Evolutionary conservation across 2,113 vertebrate species (phyloP).

Genomic region (Varanus komodoensis): DNA sequence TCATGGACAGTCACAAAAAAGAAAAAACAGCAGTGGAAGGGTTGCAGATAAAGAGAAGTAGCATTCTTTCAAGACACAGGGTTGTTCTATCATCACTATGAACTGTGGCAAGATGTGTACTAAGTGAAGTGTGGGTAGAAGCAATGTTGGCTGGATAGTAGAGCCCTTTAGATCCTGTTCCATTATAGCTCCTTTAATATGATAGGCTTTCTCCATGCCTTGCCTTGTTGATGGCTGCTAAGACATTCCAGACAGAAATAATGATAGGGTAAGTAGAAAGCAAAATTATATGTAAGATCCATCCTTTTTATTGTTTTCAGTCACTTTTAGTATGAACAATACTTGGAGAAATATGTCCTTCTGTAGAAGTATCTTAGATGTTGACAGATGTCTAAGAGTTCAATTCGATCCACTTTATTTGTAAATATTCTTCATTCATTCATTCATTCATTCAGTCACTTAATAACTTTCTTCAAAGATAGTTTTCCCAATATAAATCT

Average conservation of each 20-base stretch:
- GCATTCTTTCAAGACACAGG: neutral
- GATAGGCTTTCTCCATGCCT: neutral
- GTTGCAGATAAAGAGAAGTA: neutral
- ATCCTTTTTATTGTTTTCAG: neutral
- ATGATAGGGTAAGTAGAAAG: neutral
- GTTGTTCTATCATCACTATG: neutral
- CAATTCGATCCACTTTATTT: neutral
- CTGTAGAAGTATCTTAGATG: neutral
- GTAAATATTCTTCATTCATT: neutral
- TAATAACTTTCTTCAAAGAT: conserved; percentile 19
- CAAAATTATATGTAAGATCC: neutral
- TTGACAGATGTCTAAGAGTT: neutral
- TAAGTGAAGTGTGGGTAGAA: neutral
- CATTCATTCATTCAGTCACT: conserved; percentile 6
- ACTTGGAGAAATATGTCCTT: neutral
- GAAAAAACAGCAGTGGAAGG: no score
- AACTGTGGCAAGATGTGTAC: neutral
- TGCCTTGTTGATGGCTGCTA: neutral
- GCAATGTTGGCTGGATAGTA: neutral
- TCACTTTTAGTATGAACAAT: neutral
- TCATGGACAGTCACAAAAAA: neutral
- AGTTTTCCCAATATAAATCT: conserved; percentile 17
- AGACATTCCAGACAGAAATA: neutral
- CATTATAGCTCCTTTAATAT: neutral
- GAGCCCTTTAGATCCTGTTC: neutral